phyloP scores from a whole-genome alignment of 2,113 vertebrate species.

The Festucalex cinctus region DNA sequence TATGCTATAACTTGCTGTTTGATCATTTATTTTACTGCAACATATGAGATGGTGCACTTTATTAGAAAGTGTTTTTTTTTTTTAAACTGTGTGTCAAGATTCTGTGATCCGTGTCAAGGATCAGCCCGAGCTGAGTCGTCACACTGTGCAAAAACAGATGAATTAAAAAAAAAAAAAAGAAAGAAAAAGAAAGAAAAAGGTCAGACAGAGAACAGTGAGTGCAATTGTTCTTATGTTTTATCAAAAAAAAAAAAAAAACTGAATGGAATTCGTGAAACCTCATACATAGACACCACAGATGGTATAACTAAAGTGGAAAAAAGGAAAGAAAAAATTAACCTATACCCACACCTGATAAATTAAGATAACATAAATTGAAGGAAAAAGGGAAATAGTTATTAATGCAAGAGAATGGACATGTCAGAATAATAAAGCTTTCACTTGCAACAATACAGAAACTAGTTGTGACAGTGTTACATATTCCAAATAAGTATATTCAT shows the following conservation, averaged over 20 bases:
- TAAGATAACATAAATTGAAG: not conserved
- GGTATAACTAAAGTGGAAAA: slow-evolving; percentile 28
- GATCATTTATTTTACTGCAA: slow-evolving; percentile 26
- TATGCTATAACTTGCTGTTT: not conserved
- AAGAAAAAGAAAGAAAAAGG: too few relatives aligned
- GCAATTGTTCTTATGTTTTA: slow-evolving; percentile 45
- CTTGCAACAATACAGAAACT: not conserved
- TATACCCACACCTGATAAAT: not conserved
- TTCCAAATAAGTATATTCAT: not conserved
- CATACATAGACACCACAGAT: slow-evolving; percentile 32
- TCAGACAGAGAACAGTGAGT: slow-evolving; percentile 50
- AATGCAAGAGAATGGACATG: not conserved
- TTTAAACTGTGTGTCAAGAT: slow-evolving; percentile 24
- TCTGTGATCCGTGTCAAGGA: slow-evolving; percentile 50
- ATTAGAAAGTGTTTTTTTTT: slow-evolving; percentile 24
- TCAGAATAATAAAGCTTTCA: not conserved
- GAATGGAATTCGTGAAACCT: slow-evolving; percentile 32
- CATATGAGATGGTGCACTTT: slow-evolving; percentile 11
- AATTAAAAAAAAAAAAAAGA: slow-evolving; percentile 19
- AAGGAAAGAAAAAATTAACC: slow-evolving; percentile 6
- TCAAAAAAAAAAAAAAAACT: slow-evolving; percentile 33
- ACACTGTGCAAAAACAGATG: slow-evolving; percentile 32
- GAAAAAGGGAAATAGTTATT: not conserved
- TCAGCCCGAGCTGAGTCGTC: slow-evolving; percentile 38
- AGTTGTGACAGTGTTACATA: not conserved